Conservation (phyloP, 2,888 invertebrate species). For the Tetragonula carbonaria region DNA sequence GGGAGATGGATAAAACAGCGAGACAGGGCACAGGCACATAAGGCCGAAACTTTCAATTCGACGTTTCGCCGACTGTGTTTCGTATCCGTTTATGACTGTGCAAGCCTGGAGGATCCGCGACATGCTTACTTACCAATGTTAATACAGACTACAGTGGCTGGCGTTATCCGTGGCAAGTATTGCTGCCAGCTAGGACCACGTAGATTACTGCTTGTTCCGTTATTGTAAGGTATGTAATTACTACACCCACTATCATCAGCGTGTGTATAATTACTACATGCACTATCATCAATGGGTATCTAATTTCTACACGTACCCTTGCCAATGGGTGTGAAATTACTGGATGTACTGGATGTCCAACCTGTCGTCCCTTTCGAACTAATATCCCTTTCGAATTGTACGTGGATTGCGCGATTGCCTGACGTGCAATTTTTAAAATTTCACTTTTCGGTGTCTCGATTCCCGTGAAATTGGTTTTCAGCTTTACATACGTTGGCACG, state of each 20-base stretch:
- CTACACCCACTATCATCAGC: constrained; percentile 51
- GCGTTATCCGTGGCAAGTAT: constrained; percentile 28
- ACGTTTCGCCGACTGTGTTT: not conserved
- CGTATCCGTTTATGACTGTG: not conserved
- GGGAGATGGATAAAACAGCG: not conserved
- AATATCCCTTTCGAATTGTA: constrained; percentile 10
- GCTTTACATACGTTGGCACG: too few relatives aligned
- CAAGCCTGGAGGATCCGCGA: not conserved
- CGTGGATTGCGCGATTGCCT: constrained; percentile 12
- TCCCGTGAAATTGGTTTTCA: too few relatives aligned
- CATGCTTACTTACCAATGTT: constrained; percentile 21
- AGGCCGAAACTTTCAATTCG: not conserved
- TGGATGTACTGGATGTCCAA: constrained; percentile 30
- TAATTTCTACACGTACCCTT: constrained; percentile 56
- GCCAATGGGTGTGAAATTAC: constrained; percentile 60
- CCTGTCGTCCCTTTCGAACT: constrained; percentile 15
- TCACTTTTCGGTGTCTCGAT: not conserved
- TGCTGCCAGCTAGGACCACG: constrained; percentile 20
- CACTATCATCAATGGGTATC: constrained; percentile 59
- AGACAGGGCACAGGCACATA: too few relatives aligned
- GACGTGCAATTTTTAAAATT: constrained; percentile 14
- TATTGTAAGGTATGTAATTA: constrained; percentile 56
- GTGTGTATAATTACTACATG: constrained; percentile 59
- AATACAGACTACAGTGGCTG: not conserved
- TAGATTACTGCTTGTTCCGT: constrained; percentile 48